These are phyloP conservation scores for Anas platyrhynchos DNA, from an alignment of 2,113 vertebrate genomes.

Conservation along the genomic window DNA sequence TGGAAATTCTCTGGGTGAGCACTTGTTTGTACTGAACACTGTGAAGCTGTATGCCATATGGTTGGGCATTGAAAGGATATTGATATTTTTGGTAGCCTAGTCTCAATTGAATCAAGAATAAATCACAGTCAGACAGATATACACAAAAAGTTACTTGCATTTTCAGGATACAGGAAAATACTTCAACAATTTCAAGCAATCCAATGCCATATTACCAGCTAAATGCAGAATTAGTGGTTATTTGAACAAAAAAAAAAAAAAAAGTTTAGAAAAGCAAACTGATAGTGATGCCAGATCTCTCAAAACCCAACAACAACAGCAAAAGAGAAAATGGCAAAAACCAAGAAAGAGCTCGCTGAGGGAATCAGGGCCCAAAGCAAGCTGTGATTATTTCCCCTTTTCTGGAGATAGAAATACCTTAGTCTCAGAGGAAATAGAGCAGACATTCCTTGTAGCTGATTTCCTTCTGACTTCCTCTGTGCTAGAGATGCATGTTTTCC, in stretches of 20 bases:
- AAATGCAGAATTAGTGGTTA: background rate
- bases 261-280: background rate
- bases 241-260: background rate
- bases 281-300: background rate
- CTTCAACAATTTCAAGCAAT: background rate
- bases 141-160: background rate
- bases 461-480: conserved; percentile 61
- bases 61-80: background rate
- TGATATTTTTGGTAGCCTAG: background rate
- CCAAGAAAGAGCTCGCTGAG: background rate
- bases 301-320: background rate
- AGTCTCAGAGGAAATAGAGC: conserved; percentile 51
- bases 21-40: background rate
- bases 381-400: background rate
- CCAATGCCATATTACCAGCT: background rate
- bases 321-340: background rate
- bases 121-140: background rate
- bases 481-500: conserved; percentile 38
- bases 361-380: background rate
- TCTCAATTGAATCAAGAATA: background rate
- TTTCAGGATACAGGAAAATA: background rate
- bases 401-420: conserved; percentile 56
- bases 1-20: background rate
- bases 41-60: background rate
- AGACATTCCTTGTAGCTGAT: conserved; percentile 63